Percentiles rank a stretch among this genome's conserved stretches.
These are phyloP conservation scores for Jordanella pulchra DNA, from an alignment of 2,797 vertebrate species.

Conservation along the genomic window DNA sequence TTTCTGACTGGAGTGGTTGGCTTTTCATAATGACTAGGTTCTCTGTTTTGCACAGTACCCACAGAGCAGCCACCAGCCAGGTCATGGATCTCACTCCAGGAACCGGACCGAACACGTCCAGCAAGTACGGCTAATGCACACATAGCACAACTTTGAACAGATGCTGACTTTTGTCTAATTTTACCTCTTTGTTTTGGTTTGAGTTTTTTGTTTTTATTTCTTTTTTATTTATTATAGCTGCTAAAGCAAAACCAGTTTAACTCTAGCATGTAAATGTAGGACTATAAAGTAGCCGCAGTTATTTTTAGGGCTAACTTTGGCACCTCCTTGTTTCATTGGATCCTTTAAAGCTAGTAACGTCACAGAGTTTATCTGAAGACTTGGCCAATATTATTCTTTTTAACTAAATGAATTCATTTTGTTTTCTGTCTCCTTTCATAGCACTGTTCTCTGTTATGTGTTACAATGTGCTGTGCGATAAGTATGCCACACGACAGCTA, in stretches of 20 bases:
- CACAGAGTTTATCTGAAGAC: background rate
- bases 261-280: background rate
- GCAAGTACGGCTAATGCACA: slow-evolving; percentile 77
- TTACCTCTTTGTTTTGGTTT: background rate
- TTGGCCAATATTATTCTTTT: background rate
- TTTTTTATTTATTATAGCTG: background rate
- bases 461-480: slow-evolving; percentile 98
- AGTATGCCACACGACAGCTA: slow-evolving; percentile 96
- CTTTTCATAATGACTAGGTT: slow-evolving; percentile 18
- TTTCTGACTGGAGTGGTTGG: too few relatives aligned
- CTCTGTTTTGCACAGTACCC: slow-evolving; percentile 80
- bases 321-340: background rate
- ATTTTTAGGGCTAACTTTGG: background rate
- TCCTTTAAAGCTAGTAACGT: background rate
- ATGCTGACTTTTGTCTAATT: background rate
- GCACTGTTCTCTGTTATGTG: slow-evolving; percentile 99
- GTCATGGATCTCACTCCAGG: slow-evolving; percentile 95
- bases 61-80: slow-evolving; percentile 94
- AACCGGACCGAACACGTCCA: slow-evolving; percentile 90
- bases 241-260: background rate
- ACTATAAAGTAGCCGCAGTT: background rate
- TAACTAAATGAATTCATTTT: background rate
- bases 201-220: too few relatives aligned
- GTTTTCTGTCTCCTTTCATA: slow-evolving; percentile 55
- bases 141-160: background rate